Evolutionary conservation across 2,888 invertebrate genomes (phyloP).

Genomic region (Hyalella azteca): DNA sequence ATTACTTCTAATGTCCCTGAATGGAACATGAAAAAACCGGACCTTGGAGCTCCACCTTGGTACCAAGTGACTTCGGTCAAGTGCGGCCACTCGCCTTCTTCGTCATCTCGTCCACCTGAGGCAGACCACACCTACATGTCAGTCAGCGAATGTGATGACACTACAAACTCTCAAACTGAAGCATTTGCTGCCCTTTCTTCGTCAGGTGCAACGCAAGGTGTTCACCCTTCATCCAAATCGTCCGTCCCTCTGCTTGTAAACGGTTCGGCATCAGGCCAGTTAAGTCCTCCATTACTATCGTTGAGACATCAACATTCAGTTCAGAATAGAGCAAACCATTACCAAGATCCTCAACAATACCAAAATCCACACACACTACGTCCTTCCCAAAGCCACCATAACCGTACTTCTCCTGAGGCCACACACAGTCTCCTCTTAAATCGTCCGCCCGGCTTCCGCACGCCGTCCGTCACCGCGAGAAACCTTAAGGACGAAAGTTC

Average conservation of each 20-base stretch:
- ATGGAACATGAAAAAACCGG: constrained; percentile 39
- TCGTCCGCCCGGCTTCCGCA: background rate
- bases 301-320: constrained; percentile 35
- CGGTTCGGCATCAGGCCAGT: background rate
- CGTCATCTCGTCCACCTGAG: constrained; percentile 19
- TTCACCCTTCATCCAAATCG: background rate
- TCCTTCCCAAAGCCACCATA: constrained; percentile 3
- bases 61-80: constrained; percentile 27
- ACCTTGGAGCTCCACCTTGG: constrained; percentile 54
- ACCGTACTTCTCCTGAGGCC: background rate
- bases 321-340: constrained; percentile 9
- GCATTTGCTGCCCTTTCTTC: background rate
- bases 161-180: background rate
- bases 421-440: background rate
- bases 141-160: constrained; percentile 55
- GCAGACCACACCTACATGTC: constrained; percentile 58
- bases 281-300: constrained; percentile 22
- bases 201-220: background rate
- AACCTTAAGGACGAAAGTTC: constrained; percentile 26
- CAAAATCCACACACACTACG: background rate
- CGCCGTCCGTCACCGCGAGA: background rate
- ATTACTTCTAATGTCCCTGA: constrained; percentile 46
- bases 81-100: constrained; percentile 17
- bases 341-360: constrained; percentile 26
- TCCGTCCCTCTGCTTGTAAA: background rate